Percentiles rank a stretch among this genome's conserved stretches.
Conservation (phyloP, 2,113 vertebrate genomes). For the Chiloscyllium plagiosum region DNA sequence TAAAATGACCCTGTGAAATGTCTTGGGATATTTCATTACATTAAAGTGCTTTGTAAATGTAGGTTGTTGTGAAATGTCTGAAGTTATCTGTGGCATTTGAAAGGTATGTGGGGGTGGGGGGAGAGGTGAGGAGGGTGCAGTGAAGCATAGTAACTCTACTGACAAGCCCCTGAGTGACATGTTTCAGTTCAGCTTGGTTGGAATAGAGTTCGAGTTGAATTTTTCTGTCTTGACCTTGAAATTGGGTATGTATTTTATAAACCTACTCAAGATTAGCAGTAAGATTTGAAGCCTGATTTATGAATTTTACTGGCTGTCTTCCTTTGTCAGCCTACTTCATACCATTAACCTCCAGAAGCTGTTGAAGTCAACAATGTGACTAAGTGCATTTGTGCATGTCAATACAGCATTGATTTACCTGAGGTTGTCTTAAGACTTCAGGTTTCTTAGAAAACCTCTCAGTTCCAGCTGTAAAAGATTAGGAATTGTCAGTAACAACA, state of each 20-base stretch:
- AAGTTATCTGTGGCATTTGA: neutral
- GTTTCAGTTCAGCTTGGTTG: neutral
- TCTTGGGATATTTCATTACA: too few relatives aligned
- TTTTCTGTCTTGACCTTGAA: neutral
- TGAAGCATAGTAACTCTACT: neutral
- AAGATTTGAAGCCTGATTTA: too few relatives aligned
- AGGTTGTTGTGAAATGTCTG: neutral
- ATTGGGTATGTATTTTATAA: neutral
- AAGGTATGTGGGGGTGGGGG: neutral
- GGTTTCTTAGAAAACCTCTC: neutral
- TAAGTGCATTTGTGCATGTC: neutral
- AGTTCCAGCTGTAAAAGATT: neutral
- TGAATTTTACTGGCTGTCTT: too few relatives aligned
- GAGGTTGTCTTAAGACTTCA: neutral
- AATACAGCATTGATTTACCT: neutral
- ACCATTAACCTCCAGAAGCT: too few relatives aligned
- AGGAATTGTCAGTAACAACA: neutral
- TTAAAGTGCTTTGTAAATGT: too few relatives aligned
- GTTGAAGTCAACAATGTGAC: neutral
- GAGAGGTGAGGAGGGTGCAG: neutral
- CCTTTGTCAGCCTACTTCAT: too few relatives aligned
- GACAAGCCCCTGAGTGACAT: neutral
- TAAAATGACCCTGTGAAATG: too few relatives aligned
- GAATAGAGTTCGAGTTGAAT: neutral
- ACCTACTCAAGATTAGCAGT: too few relatives aligned